Conservation (phyloP, 2,113 vertebrate genomes). For the Lepus europaeus region DNA sequence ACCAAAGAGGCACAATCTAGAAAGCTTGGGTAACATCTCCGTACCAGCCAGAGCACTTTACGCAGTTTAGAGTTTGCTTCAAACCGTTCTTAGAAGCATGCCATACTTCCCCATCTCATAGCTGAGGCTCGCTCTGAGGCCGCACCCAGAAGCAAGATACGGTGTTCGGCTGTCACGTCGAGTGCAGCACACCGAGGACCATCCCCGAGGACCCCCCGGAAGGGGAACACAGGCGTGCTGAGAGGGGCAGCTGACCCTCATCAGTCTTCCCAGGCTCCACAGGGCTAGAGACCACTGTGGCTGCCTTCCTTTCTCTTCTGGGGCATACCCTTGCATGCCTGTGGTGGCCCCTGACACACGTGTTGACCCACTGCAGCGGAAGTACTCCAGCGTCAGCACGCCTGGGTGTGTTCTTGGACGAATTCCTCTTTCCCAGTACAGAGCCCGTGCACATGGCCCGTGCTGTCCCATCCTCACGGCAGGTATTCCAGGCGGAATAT, state of each 20-base stretch:
- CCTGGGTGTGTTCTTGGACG: background rate
- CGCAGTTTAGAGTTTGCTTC: background rate
- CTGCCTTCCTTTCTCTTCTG: background rate
- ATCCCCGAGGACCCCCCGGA: background rate
- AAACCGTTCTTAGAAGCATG: background rate
- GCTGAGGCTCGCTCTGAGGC: background rate
- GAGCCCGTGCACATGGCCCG: background rate
- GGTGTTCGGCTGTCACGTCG: background rate
- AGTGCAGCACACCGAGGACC: background rate
- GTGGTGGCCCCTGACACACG: background rate
- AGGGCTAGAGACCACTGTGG: background rate
- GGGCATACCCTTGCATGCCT: background rate
- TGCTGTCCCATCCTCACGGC: background rate
- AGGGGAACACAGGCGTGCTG: background rate
- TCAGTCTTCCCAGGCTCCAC: background rate
- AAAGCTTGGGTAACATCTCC: background rate
- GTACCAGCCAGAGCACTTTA: background rate
- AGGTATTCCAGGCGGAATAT: background rate
- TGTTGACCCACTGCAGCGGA: background rate
- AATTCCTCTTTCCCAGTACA: background rate
- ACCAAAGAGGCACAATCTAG: background rate
- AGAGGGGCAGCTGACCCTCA: background rate
- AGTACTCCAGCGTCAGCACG: background rate
- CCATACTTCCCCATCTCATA: background rate
- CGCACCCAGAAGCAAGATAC: background rate